Base-by-base conservation (phyloP, 2,797 vertebrate genomes). In the Enteromius paludinosus region DNA sequence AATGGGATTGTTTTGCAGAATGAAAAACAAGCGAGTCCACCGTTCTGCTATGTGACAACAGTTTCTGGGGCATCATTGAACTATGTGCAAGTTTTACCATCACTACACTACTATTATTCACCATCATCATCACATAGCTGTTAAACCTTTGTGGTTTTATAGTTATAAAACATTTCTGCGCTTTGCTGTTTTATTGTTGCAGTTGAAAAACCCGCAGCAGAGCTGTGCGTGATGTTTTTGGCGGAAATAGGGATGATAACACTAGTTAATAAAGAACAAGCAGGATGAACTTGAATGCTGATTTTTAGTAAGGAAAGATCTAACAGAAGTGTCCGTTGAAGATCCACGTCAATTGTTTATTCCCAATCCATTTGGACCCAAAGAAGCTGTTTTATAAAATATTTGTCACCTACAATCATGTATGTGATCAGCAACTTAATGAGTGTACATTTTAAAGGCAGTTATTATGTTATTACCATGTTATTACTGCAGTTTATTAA, bases 1-100 rank as follows among this genome's bases (percentile, higher is more conserved):
- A 64, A 64, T n/a, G 25, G 15, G 23, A 64, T 33, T 64, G 59
- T 45, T 64, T 77, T 64, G 41, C 15, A 7, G 38, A 77, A 62
- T 45, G 17, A 74, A 56, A 23, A 14, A 54, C 1, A n/a, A 54
- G 20, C 4, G 20, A 74, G 8, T 38, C 30, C 12, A 74, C 1
- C 3, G 0, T n/a, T 56, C 12, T 56, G 20, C 15, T 54, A 35
- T 0, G 12, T 38, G 52, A 56, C 20, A 74, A 56, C 20, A 4
- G n/a, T 38, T 56, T 74, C 33, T 38, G 3, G 23, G 12, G 20
- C 14, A 41, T 56, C 33, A 56, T 56, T 56, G 20, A 56, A 38
- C 12, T 59, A 41, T 59, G 14, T 59, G 33, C n/a, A 75, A 69
- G 11, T 38, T 74, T 25, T 38, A 74, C 72, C 33, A 59, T 41